Conservation (phyloP, 2,888 invertebrate species). For the Phyto melanocephala region DNA sequence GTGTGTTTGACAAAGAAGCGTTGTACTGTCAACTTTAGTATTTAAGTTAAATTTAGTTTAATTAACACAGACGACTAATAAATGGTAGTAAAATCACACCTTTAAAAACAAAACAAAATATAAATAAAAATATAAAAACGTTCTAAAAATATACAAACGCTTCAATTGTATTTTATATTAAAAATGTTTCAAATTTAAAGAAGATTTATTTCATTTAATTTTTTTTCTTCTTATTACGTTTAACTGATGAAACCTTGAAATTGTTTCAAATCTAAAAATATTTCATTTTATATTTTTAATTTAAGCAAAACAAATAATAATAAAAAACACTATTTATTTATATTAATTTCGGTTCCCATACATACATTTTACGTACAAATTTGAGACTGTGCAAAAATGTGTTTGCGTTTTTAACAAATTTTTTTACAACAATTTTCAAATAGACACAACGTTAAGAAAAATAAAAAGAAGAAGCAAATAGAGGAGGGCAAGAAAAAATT, state of each 20-base stretch:
- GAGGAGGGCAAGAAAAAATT: no score
- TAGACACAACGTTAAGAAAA: not conserved
- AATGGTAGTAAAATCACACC: slow-evolving; percentile 13
- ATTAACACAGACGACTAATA: slow-evolving; percentile 39
- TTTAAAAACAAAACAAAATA: slow-evolving; percentile 1
- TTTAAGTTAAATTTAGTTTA: slow-evolving; percentile 48
- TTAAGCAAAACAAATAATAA: not conserved
- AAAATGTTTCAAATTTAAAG: not conserved
- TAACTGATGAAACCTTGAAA: slow-evolving; percentile 32
- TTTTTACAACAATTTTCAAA: slow-evolving; percentile 26
- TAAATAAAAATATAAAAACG: no score
- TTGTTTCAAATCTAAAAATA: slow-evolving; percentile 17
- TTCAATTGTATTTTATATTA: not conserved
- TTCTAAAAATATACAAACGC: not conserved
- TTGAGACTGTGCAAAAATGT: not conserved
- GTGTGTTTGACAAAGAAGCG: not conserved
- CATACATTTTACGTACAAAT: not conserved
- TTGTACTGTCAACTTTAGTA: slow-evolving; percentile 24
- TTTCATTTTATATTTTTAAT: not conserved
- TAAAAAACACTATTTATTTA: not conserved
- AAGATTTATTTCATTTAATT: not conserved
- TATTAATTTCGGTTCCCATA: slow-evolving; percentile 40
- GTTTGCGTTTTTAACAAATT: slow-evolving; percentile 16
- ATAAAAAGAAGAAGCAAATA: no score
- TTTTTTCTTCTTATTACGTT: not conserved